Evolutionary conservation across 1,140 invertebrate genomes (phyloP).

Genomic region (Achroia grisella): DNA sequence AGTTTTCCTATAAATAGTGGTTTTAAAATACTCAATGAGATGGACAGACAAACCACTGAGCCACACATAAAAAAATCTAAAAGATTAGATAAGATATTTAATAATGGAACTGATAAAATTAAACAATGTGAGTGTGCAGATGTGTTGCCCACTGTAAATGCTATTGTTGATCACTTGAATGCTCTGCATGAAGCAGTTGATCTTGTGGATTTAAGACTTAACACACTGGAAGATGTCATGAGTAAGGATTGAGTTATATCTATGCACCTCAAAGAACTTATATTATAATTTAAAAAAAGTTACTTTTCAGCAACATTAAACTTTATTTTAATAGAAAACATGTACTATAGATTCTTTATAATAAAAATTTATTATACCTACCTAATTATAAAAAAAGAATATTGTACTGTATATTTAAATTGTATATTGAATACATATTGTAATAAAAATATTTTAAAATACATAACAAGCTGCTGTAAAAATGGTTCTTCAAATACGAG

Average conservation of each 20-base stretch:
- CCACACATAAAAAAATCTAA: slow-evolving; percentile 36
- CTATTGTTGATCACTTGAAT: slow-evolving; percentile 66
- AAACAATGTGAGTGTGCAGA: slow-evolving; percentile 61
- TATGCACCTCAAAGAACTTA: no score
- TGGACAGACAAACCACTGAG: slow-evolving; percentile 18
- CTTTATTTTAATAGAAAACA: no score
- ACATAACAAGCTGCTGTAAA: no score
- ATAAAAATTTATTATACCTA: no score
- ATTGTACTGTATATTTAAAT: no score
- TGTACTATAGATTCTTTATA: no score
- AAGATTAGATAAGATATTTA: slow-evolving; percentile 26
- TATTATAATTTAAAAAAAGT: no score
- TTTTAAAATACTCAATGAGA: slow-evolving; percentile 50
- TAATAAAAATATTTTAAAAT: no score
- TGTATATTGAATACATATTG: no score
- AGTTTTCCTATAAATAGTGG: slow-evolving; percentile 59
- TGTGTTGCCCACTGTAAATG: slow-evolving; percentile 65
- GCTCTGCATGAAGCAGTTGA: slow-evolving; percentile 66
- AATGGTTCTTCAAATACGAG: no score
- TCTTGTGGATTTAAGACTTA: slow-evolving; percentile 59
- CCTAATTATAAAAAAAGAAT: no score
- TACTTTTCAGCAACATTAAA: no score
- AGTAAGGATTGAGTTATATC: slow-evolving; percentile 20
- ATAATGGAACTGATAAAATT: slow-evolving; percentile 15
- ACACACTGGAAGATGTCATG: slow-evolving; percentile 51